Evolutionary conservation across 2,797 vertebrate species (phyloP), one percentile per base, ranked within the genome.

Genomic region (Oceanodroma leucorhoa): DNA sequence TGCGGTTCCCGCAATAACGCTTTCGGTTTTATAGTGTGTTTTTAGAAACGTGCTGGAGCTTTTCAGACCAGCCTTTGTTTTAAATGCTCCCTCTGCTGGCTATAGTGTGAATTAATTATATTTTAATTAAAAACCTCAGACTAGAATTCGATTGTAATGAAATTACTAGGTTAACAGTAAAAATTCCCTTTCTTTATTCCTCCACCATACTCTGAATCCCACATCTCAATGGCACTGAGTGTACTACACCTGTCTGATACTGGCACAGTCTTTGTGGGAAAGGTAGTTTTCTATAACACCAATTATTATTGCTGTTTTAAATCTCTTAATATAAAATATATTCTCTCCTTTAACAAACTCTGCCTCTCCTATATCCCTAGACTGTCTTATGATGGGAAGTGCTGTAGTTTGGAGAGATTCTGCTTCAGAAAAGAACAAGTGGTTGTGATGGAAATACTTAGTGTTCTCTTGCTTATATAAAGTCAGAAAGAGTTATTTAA

Each of bases 1-100:
- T 21, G 27, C 34, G 14, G 27, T 60, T 94, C 60, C 60, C 11
- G 7, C 29, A 21, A 5, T 0, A 60, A 34, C 0, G 17, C 11
- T 62, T 65, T 54, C 2, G 0, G 30, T 11, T 43, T 53, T 29
- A 6, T 1, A 4, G 5, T 0, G 5, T 5, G 27, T 8, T 30
- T 61, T 60, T 2, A 26, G 7, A 54, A 80, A 67, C 1, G 5
- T 10, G 46, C 34, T 2, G 54, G 57, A 27, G 10, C 8, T 58
- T 75, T 53, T 23, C 43, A 5, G 69, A 11, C 1, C 1, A 34
- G 58, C 13, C 29, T 32, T 34, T 21, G 64, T 66, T 83, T 87
- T 73, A 38, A 41, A 61, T 5, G 61, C 94, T 90, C 96, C 96
- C 94, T 96, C 96, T 97, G 96, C 92, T 87, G 96, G 94, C 71